Base-by-base conservation (phyloP, 1,140 invertebrate species). In the Pogonus chalceus region DNA sequence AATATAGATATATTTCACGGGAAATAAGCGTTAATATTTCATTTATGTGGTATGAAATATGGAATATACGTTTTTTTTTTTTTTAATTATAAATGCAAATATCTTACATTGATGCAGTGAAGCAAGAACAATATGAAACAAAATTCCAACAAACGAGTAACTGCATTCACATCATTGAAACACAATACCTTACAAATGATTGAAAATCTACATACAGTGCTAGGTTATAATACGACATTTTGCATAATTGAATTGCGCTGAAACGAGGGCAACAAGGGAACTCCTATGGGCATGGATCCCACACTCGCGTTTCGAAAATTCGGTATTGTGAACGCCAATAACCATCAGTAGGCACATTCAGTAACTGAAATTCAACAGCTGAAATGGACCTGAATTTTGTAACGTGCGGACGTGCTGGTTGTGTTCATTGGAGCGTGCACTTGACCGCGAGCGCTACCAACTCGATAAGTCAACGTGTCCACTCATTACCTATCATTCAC, bases 401-500 rank as follows among this genome's bases (percentile, higher is more conserved):
- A n/a, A n/a, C n/a, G n/a, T n/a, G n/a, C n/a, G n/a, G n/a, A n/a
- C 9, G 37, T 12, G 9, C 37, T 43, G 37, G 37, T 10, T 18
- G 18, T 43, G 37, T 43, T 43, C 37, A 43, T 43, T 43, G 9
- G 3, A 43, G 18, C 18, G 37, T 18, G 18, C 9, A 43, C 37
- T 43, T 43, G 37, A 43, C 37, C 37, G 37, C 37, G 18, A 43
- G 37, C 18, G 37, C 37, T 43, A 16, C 7, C 37, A 43, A 16
- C 9, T 16, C 18, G 37, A 43, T 43, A 10, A 43, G n/a, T 16
- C 9, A 43, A 12, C 14, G 26, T 3, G 7, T 9, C 37, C 3
- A 43, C 37, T 43, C 37, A 43, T 43, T 43, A 43, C 37, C 9
- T 43, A 43, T 43, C 37, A 43, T 43, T 43, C 37, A 43, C 26